A percentile compares a stretch with the other conserved stretches of the same genome.
Evolutionary conservation across 2,113 vertebrate species (phyloP).

Genomic region (Anguilla rostrata): DNA sequence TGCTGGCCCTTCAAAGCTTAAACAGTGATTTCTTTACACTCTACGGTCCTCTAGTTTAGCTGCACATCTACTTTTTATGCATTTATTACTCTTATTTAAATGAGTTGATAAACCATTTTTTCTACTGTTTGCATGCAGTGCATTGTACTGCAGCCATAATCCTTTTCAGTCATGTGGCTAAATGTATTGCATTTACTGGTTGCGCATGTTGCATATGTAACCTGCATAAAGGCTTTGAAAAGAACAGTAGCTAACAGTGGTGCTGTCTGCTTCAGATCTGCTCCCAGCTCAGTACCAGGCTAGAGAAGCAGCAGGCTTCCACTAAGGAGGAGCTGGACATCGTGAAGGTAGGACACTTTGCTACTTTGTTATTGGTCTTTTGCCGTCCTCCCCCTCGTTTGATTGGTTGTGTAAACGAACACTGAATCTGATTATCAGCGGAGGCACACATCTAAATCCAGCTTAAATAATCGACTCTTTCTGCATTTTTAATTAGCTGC

Average conservation of each 20-base stretch:
- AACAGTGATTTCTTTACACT: neutral
- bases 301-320: constrained; percentile 92
- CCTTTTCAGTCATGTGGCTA: neutral
- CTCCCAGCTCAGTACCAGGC: constrained; percentile 91
- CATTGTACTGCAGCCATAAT: neutral
- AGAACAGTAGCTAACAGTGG: neutral
- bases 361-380: neutral
- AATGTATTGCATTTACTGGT: neutral
- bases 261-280: constrained; percentile 80
- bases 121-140: neutral
- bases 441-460: too few species aligned
- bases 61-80: neutral
- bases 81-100: neutral
- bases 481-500: too few species aligned
- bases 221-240: neutral
- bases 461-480: too few species aligned
- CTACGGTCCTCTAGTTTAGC: neutral
- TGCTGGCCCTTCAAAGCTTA: neutral
- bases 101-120: neutral
- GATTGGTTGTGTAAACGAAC: too few species aligned
- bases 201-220: neutral
- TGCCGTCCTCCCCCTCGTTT: neutral
- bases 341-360: constrained; percentile 65
- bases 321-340: constrained; percentile 95
- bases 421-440: too few species aligned